Evolutionary conservation across 1,140 invertebrate species (phyloP).

Genomic region (Nasonia longicornis): DNA sequence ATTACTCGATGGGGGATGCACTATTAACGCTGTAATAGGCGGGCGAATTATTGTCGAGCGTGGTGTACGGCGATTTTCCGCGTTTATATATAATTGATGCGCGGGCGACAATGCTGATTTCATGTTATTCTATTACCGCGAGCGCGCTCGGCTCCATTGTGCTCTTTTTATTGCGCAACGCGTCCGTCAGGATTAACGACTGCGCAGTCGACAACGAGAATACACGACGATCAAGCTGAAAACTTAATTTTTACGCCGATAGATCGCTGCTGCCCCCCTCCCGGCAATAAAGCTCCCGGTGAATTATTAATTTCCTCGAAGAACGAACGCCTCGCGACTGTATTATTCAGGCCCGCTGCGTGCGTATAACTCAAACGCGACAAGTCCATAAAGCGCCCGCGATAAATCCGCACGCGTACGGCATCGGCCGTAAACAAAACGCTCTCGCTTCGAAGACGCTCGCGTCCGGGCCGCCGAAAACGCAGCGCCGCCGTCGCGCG

Average conservation of each 20-base stretch:
- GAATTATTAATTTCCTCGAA: neutral
- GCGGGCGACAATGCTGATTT: neutral
- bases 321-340: too few species aligned
- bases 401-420: neutral
- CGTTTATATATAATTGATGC: neutral
- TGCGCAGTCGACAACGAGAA: too few species aligned
- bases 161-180: neutral
- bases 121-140: constrained; percentile 11
- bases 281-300: too few species aligned
- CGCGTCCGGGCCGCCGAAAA: neutral
- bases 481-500: neutral
- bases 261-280: too few species aligned
- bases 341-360: neutral
- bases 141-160: too few species aligned
- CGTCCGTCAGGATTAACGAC: too few species aligned
- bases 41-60: neutral
- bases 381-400: neutral
- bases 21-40: neutral
- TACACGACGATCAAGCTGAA: too few species aligned
- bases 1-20: neutral
- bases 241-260: neutral
- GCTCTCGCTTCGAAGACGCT: neutral
- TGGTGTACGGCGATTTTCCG: neutral
- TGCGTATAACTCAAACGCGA: neutral
- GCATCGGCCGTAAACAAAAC: neutral